Percentiles rank a stretch among this genome's conserved stretches.
Evolutionary conservation across 2,113 vertebrate species (phyloP).

Genomic region (Dromiciops gliroides): DNA sequence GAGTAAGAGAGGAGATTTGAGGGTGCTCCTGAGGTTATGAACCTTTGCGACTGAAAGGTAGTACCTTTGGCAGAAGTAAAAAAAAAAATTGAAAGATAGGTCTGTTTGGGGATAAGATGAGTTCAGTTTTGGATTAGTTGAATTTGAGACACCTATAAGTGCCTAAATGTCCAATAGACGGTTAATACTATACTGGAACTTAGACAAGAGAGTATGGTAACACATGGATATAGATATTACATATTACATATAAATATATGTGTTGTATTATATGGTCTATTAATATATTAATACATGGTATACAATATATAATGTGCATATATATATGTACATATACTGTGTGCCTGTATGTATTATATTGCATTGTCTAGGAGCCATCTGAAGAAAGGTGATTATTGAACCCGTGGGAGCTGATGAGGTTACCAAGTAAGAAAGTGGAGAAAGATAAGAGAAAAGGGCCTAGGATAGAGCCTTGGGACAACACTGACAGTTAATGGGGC

Average conservation of each 20-base stretch:
- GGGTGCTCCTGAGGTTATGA: background rate
- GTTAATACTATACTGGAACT: background rate
- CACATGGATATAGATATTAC: background rate
- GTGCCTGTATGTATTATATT: background rate
- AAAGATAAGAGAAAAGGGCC: background rate
- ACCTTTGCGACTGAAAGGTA: background rate
- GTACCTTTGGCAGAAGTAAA: background rate
- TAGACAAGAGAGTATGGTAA: background rate
- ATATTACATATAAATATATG: background rate
- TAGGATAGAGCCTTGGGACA: background rate
- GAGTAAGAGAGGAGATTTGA: background rate
- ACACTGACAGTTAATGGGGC: background rate
- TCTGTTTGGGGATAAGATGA: background rate
- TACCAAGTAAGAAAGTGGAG: background rate
- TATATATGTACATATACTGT: background rate
- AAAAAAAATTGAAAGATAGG: background rate
- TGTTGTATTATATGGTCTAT: background rate
- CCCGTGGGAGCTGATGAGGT: background rate
- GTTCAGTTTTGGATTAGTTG: background rate
- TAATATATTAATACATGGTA: background rate
- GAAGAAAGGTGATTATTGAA: background rate
- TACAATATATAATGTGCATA: no score
- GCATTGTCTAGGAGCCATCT: background rate
- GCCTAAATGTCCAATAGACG: background rate
- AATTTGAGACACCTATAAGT: background rate